A percentile compares a stretch with the other conserved stretches of the same genome.
These are phyloP conservation scores for Pyrocoelia pectoralis DNA, from an alignment of 2,888 invertebrate species.

Conservation along the genomic window DNA sequence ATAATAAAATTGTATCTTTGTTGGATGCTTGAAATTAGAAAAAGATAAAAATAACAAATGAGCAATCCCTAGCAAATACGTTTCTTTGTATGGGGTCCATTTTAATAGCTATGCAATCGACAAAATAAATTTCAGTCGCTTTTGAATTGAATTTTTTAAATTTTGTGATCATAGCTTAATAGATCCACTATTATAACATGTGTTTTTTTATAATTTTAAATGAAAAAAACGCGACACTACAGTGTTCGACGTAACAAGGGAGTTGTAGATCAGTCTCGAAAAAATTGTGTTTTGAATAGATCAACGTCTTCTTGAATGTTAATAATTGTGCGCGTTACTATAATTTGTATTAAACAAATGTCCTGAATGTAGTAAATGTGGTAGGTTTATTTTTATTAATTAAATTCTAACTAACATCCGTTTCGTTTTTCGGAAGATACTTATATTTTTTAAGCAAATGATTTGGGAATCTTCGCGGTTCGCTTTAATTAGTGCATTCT, in stretches of 20 bases:
- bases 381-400: neutral
- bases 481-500: neutral
- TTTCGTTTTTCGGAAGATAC: too few relatives aligned
- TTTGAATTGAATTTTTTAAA: constrained; percentile 30
- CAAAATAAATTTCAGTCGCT: constrained; percentile 45
- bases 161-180: constrained; percentile 31
- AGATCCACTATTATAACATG: constrained; percentile 55
- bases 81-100: constrained; percentile 60
- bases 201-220: constrained; percentile 57
- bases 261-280: constrained; percentile 52
- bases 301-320: neutral
- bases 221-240: constrained; percentile 58
- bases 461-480: too few relatives aligned
- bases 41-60: constrained; percentile 18
- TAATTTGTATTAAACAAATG: neutral
- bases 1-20: constrained; percentile 25
- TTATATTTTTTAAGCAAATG: too few relatives aligned
- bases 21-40: constrained; percentile 20
- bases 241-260: constrained; percentile 53
- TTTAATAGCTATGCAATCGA: constrained; percentile 56
- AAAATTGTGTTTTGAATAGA: constrained; percentile 43
- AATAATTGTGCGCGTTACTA: neutral
- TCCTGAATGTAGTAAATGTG: neutral
- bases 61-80: constrained; percentile 36
- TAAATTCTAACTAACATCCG: neutral